A percentile compares a stretch with the other conserved stretches of the same genome.
phyloP scores from a whole-genome alignment of 2,797 vertebrate species.

The Pelodytes ibericus region DNA sequence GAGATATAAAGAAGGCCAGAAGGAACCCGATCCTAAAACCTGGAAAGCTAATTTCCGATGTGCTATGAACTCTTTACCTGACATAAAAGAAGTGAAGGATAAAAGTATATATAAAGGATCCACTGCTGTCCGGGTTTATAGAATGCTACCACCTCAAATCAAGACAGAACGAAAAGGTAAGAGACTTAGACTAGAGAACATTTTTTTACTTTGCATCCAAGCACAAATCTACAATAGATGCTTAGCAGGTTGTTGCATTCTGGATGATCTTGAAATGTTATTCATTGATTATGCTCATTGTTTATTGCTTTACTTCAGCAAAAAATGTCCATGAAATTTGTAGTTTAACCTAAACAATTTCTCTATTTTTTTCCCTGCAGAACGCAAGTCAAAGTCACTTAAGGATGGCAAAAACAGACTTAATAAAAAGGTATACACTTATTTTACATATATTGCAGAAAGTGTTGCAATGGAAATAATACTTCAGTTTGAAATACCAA shows the following conservation, averaged over 20 bases:
- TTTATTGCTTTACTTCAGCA: no score
- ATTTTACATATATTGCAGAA: background rate
- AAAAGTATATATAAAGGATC: constrained; percentile 91
- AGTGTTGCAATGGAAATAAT: no score
- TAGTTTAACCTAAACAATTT: no score
- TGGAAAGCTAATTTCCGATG: constrained; percentile 99
- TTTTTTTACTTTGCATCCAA: no score
- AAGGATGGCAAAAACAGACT: constrained; percentile 71
- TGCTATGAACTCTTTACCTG: constrained; percentile 95
- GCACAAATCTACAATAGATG: no score
- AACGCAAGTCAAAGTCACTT: constrained; percentile 75
- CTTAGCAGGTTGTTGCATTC: no score
- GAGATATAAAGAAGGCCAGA: constrained; percentile 80
- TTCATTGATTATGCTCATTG: no score
- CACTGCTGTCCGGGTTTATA: constrained; percentile 88
- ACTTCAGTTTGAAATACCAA: background rate
- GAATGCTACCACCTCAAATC: constrained; percentile 79
- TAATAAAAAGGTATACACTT: constrained; percentile 75
- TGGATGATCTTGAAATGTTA: no score
- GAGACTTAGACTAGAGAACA: no score
- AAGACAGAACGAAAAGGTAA: constrained; percentile 80
- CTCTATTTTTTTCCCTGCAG: constrained; percentile 65
- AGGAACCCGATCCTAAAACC: constrained; percentile 86
- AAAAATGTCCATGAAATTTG: no score
- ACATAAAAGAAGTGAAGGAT: constrained; percentile 93